These are phyloP conservation scores for Alentia gelatinosa DNA, from an alignment of 2,888 invertebrate species.

Conservation along the genomic window DNA sequence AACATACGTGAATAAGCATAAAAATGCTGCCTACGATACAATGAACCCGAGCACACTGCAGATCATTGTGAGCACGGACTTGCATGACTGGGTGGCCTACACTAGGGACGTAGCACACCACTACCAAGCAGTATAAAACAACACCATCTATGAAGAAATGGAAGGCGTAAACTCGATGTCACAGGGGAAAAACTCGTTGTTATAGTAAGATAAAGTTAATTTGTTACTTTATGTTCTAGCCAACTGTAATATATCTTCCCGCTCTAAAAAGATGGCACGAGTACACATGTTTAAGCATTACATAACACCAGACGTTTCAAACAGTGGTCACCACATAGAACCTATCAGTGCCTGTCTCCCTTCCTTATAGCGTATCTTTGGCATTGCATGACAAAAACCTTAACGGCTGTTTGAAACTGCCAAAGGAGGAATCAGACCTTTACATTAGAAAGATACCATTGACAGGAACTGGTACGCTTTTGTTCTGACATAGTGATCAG, in stretches of 20 bases:
- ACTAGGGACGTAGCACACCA: neutral
- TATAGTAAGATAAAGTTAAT: neutral
- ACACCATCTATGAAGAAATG: neutral
- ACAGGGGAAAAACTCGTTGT: neutral
- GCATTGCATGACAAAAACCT: neutral
- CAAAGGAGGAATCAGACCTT: constrained; percentile 1
- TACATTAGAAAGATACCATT: too few relatives aligned
- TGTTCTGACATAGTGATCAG: too few relatives aligned
- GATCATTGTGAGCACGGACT: neutral
- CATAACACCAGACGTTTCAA: too few relatives aligned
- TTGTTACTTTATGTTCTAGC: neutral
- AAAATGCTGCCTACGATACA: constrained; percentile 45
- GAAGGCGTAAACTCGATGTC: constrained; percentile 7
- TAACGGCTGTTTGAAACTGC: neutral
- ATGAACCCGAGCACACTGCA: neutral
- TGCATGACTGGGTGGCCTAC: neutral
- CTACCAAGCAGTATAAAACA: constrained; percentile 21
- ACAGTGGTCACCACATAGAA: too few relatives aligned
- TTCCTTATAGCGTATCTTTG: neutral
- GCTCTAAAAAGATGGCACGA: neutral
- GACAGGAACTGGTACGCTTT: neutral
- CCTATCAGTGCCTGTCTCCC: too few relatives aligned
- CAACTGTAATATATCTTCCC: neutral
- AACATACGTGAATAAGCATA: neutral
- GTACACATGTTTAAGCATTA: neutral